These are phyloP conservation scores for Lagorchestes hirsutus DNA, from an alignment of 2,797 vertebrate species.

Conservation along the genomic window DNA sequence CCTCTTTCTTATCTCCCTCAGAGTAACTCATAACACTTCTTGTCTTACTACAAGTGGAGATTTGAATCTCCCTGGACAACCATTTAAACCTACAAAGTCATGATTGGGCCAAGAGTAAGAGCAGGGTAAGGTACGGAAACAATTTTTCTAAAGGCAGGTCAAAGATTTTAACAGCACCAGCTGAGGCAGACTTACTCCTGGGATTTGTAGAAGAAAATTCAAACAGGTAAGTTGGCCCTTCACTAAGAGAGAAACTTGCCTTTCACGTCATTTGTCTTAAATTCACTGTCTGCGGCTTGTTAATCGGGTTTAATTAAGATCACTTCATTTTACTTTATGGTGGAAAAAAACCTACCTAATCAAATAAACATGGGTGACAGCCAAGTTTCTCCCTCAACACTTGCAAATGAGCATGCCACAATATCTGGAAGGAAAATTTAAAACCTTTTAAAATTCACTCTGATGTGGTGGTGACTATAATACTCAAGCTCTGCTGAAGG, in stretches of 20 bases:
- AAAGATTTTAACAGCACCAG: background rate
- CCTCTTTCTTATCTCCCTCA: background rate
- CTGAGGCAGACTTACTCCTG: background rate
- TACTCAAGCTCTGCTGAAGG: constrained; percentile 42
- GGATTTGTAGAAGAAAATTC: background rate
- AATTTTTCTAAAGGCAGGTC: background rate
- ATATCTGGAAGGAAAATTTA: constrained; percentile 42
- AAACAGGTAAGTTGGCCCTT: background rate
- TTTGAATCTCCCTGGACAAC: background rate
- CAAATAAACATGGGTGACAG: background rate
- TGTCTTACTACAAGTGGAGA: background rate
- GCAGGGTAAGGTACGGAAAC: background rate
- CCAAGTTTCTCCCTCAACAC: constrained; percentile 49
- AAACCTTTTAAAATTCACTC: constrained; percentile 40
- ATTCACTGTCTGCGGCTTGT: background rate
- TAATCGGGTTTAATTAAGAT: constrained; percentile 1
- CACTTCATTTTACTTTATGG: background rate
- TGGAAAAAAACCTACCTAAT: constrained; percentile 36
- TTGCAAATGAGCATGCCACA: constrained; percentile 30
- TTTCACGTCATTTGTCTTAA: background rate
- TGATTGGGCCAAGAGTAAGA: background rate
- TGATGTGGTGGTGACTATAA: background rate
- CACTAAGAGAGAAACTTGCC: background rate
- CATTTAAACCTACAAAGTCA: background rate
- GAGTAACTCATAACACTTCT: background rate